Percentiles rank a stretch among this genome's conserved stretches.
These are phyloP conservation scores for Cosmia pyralina DNA, from an alignment of 2,888 invertebrate genomes.

Conservation along the genomic window DNA sequence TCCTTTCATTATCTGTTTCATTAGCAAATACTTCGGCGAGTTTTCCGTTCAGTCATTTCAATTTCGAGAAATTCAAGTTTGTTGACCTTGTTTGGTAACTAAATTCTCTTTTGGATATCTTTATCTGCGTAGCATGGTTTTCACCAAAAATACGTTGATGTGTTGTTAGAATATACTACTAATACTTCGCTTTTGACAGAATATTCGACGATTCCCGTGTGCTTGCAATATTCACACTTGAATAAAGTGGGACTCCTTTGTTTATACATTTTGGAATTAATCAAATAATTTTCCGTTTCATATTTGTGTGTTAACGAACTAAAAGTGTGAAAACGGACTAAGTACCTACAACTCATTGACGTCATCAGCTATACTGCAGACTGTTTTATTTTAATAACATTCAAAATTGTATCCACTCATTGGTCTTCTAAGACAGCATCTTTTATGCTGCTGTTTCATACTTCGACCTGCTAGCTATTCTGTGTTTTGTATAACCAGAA, in stretches of 20 bases:
- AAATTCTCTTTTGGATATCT: constrained; percentile 1
- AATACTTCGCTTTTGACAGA: constrained; percentile 19
- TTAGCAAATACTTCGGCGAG: constrained; percentile 34
- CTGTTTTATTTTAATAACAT: constrained; percentile 40
- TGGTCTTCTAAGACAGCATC: constrained; percentile 27
- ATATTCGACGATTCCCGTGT: constrained; percentile 9
- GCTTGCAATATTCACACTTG: neutral
- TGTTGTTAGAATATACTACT: constrained; percentile 2
- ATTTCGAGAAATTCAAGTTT: constrained; percentile 31
- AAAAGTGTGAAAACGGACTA: constrained; percentile 25
- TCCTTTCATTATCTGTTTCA: constrained; percentile 54
- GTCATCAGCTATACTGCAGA: constrained; percentile 32
- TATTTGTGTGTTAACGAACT: constrained; percentile 10
- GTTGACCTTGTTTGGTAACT: constrained; percentile 10
- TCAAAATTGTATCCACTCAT: constrained; percentile 34
- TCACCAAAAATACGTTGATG: neutral
- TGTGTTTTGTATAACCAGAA: constrained; percentile 18
- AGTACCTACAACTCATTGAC: constrained; percentile 38
- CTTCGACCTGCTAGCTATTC: constrained; percentile 2
- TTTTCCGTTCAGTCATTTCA: constrained; percentile 36
- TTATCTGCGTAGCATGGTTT: neutral
- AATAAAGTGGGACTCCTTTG: constrained; percentile 11
- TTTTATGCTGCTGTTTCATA: constrained; percentile 10
- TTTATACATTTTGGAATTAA: constrained; percentile 14
- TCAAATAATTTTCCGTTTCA: constrained; percentile 32